Evolutionary conservation across 2,113 vertebrate species (phyloP), one percentile per base, ranked within the genome.

Genomic region (Gorsachius goisagi): DNA sequence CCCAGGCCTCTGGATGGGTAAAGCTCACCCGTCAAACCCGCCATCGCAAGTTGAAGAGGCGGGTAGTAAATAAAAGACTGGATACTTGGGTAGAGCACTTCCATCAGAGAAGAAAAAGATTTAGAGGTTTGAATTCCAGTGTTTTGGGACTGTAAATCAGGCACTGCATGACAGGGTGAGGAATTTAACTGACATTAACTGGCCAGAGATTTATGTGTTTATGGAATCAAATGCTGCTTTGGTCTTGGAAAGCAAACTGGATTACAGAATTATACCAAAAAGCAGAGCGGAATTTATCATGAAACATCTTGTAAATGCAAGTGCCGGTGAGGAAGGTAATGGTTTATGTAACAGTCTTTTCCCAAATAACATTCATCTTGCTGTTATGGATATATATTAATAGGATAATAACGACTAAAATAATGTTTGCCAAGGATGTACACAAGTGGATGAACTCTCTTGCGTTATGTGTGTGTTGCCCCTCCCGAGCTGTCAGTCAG

Each of bases 181-280:
- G 85, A 91, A 83, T 93, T 85, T 35, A 88, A 30, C 67, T 71
- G 90, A 75, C 63, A 7, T 66, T 73, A 94, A 83, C 88, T 67
- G 79, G 63, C 59, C 33, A 6, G 71, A 88, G 95, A 96, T 95
- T 94, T 77, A 69, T 76, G 68, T 88, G 79, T 74, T 96, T 59
- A 32, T 96, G 93, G 52, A 91, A 76, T 94, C 59, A 53, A 94
- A 69, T 72, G 58, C 23, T 67, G 8, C 47, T 64, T 77, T 69
- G 63, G 58, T 91, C 90, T 88, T 94, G 85, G 85, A 92, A 86
- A 63, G 92, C 75, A 77, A 67, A 86, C 37, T 60, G 88, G 50
- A 15, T 91, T 85, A 77, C 33, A 64, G 85, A 84, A 81, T 74
- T 80, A 49, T 5, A 71, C 58, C 68, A 56, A 88, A 72, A 81